Evolutionary conservation across 2,113 vertebrate species (phyloP).

Genomic region (Cololabis saira): DNA sequence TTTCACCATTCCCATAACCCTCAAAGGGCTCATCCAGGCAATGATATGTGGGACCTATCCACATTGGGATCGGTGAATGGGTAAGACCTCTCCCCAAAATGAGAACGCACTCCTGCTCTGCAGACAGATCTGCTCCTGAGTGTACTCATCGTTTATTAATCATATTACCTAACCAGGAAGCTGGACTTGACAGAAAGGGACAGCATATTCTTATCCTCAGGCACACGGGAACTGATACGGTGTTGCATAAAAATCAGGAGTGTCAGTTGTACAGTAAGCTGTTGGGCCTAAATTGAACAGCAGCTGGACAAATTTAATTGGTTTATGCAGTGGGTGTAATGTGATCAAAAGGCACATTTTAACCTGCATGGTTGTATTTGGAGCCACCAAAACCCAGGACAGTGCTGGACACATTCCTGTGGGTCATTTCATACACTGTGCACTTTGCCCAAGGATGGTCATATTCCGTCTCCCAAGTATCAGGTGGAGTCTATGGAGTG

Average conservation of each 20-base stretch:
- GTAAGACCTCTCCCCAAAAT: slow-evolving; percentile 45
- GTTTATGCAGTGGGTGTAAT: slow-evolving; percentile 13
- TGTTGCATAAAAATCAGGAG: slow-evolving; percentile 17
- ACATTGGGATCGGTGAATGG: slow-evolving; percentile 23
- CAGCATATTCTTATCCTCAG: slow-evolving; percentile 30
- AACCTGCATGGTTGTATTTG: neutral
- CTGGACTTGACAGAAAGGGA: slow-evolving; percentile 23
- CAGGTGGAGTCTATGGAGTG: slow-evolving; percentile 38
- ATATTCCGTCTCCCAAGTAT: slow-evolving; percentile 11
- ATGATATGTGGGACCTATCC: slow-evolving; percentile 5
- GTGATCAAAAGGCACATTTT: neutral
- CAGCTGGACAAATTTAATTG: neutral
- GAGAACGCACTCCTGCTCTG: slow-evolving; percentile 35
- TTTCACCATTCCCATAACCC: slow-evolving; percentile 25
- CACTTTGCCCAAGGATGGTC: slow-evolving; percentile 57
- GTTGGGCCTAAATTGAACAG: neutral
- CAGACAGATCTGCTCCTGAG: slow-evolving; percentile 10
- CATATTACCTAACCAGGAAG: slow-evolving; percentile 31
- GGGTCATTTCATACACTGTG: slow-evolving; percentile 14
- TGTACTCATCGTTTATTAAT: slow-evolving; percentile 43
- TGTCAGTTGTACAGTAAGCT: slow-evolving; percentile 3
- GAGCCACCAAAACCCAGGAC: neutral
- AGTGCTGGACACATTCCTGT: slow-evolving; percentile 6
- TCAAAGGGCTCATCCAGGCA: neutral
- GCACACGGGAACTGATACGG: slow-evolving; percentile 22